phyloP scores from a whole-genome alignment of 2,888 invertebrate species.

The Drosophila neonasuta region DNA sequence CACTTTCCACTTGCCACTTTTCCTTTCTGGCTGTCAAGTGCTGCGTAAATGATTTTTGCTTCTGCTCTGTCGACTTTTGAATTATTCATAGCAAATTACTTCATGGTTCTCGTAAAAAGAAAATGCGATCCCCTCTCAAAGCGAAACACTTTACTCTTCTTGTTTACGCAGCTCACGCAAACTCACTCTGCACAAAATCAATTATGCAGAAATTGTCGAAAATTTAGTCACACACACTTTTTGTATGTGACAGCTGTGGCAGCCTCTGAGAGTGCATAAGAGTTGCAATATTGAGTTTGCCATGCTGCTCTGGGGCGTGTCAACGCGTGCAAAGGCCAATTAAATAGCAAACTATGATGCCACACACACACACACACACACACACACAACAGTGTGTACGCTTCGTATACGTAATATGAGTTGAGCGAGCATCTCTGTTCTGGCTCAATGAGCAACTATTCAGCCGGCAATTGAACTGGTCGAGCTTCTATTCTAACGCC shows the following conservation, averaged over 20 bases:
- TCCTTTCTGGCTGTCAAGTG: constrained; percentile 28
- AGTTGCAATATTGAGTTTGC: constrained; percentile 6
- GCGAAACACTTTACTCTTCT: constrained; percentile 11
- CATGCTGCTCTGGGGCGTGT: constrained; percentile 3
- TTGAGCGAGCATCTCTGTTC: constrained; percentile 17
- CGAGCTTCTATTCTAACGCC: constrained; percentile 27
- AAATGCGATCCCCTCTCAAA: background rate
- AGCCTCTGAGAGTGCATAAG: constrained; percentile 1
- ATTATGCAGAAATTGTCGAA: constrained; percentile 45
- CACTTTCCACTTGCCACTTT: constrained; percentile 22
- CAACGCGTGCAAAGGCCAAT: constrained; percentile 23
- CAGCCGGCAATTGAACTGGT: constrained; percentile 3
- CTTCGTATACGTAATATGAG: constrained; percentile 36
- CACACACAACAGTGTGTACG: background rate
- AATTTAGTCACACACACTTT: constrained; percentile 9
- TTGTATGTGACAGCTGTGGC: background rate
- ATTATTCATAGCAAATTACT: constrained; percentile 60
- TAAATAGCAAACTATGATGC: constrained; percentile 15
- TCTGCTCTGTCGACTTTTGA: constrained; percentile 30
- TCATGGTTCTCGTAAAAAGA: background rate
- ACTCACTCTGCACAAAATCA: constrained; percentile 37
- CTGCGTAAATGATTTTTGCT: constrained; percentile 57
- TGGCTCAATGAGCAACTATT: constrained; percentile 13
- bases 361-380: background rate
- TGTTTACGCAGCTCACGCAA: constrained; percentile 29